Percentiles rank a stretch among this genome's conserved stretches.
Conservation (phyloP, 2,888 invertebrate genomes). For the Amblyjoppa proteus region DNA sequence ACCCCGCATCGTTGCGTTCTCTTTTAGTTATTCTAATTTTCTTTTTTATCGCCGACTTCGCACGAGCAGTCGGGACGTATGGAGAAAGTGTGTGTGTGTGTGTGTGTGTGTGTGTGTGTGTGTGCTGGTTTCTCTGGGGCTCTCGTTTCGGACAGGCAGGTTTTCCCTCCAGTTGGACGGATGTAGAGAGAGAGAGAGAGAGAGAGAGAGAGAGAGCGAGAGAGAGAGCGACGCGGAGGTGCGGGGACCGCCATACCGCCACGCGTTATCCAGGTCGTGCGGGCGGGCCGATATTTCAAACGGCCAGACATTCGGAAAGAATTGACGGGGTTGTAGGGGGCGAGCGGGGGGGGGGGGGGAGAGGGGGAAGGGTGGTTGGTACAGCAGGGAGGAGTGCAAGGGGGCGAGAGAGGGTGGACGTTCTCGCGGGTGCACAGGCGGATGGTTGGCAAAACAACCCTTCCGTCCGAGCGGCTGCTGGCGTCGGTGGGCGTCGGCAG, state of each 20-base stretch:
- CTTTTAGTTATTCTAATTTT: not conserved
- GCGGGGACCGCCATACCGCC: conserved; percentile 17
- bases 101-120: not conserved
- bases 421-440: conserved; percentile 62
- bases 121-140: not conserved
- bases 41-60: conserved; percentile 47
- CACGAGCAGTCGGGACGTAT: conserved; percentile 23
- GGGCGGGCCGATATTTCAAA: conserved; percentile 79
- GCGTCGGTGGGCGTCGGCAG: conserved; percentile 76
- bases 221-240: not conserved
- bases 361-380: not conserved
- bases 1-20: not conserved
- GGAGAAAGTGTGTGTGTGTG: conserved; percentile 1
- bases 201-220: not conserved
- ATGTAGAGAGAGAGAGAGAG: not conserved
- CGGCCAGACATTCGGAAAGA: conserved; percentile 80
- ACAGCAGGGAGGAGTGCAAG: conserved; percentile 50
- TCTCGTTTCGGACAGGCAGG: conserved; percentile 24
- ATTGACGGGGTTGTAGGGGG: conserved; percentile 75
- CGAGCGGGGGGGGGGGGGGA: not conserved
- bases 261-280: conserved; percentile 67
- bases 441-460: conserved; percentile 79
- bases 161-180: conserved; percentile 1
- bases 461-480: conserved; percentile 77
- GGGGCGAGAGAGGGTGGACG: conserved; percentile 66